Evolutionary conservation across 1,140 invertebrate species (phyloP), one percentile per base, ranked within the genome.

Genomic region (Fopius arisanus): DNA sequence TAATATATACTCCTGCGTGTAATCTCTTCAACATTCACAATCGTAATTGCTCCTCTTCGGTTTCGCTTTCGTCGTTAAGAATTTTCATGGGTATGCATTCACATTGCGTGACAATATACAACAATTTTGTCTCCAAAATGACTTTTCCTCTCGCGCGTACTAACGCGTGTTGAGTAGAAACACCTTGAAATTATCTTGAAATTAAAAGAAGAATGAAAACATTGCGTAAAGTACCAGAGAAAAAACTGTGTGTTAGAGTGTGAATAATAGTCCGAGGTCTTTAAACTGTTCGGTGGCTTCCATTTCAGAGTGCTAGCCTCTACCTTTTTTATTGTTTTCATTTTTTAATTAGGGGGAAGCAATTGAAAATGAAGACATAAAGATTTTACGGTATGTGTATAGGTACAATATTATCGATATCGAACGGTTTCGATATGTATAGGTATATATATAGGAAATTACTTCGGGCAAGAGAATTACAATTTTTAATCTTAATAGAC

Each of bases 11-110:
- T 69, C 75, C 77, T 54, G 65, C 62, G 59, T 67, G 69, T 82
- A 75, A 79, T 82, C 80, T 81, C 67, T 70, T 69, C 76, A 69
- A 79, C 77, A 65, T 28, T 65, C 62, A 65, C 78, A 78, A 81
- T 80, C 74, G 80, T 87, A 87, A 86, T 86, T 86, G 83, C 77
- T 75, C 68, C 59, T 76, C 28, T 31, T 67, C 74, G 81, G 84
- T 87, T 87, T 86, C 84, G 84, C 84, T 87, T 87, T 86, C 84
- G 78, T 87, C 84, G 81, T 83, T 77, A 75, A 77, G 48, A 48
- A 81, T 82, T 80, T 84, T 77, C 80, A 85, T 80, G 78, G 77
- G 77, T 67, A 74, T 23, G 81, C 75, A 75, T 73, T 81, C 77
- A 72, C 79, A 74, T 78, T 82, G 82, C 83, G 81, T 86, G 82